These are phyloP conservation scores for Coreius guichenoti DNA, from an alignment of 2,797 vertebrate species.

Conservation along the genomic window DNA sequence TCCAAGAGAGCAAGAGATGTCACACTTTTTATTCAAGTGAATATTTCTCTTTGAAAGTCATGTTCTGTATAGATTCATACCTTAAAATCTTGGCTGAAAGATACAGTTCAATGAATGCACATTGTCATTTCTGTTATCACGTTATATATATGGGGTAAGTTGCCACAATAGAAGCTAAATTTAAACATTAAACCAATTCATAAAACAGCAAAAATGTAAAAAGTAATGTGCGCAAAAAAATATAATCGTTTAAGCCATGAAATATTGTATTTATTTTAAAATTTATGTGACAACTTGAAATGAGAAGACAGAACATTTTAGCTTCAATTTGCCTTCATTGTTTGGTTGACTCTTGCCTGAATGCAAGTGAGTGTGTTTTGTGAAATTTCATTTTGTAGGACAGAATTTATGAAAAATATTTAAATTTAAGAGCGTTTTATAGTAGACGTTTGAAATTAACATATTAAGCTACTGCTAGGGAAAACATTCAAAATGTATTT, in stretches of 20 bases:
- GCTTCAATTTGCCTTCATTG: neutral
- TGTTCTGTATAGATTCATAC: neutral
- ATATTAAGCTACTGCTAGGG: neutral
- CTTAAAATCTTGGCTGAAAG: neutral
- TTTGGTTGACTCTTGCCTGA: neutral
- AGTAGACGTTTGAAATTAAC: neutral
- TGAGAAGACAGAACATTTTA: neutral
- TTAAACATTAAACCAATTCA: neutral
- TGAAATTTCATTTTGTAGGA: neutral
- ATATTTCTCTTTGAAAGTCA: neutral
- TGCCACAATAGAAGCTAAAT: neutral
- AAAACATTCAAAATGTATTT: neutral
- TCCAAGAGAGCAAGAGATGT: neutral
- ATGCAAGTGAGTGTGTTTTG: neutral
- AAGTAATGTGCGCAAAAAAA: neutral
- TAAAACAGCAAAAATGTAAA: neutral
- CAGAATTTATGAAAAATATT: neutral
- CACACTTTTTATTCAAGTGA: neutral
- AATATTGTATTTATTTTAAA: neutral
- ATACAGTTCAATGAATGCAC: neutral
- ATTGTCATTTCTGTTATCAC: neutral
- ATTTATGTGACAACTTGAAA: neutral
- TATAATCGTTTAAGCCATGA: neutral
- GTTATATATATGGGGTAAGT: neutral
- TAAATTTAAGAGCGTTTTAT: neutral